These are phyloP conservation scores for Limnephilus rhombicus DNA, from an alignment of 2,888 invertebrate species.

Conservation along the genomic window DNA sequence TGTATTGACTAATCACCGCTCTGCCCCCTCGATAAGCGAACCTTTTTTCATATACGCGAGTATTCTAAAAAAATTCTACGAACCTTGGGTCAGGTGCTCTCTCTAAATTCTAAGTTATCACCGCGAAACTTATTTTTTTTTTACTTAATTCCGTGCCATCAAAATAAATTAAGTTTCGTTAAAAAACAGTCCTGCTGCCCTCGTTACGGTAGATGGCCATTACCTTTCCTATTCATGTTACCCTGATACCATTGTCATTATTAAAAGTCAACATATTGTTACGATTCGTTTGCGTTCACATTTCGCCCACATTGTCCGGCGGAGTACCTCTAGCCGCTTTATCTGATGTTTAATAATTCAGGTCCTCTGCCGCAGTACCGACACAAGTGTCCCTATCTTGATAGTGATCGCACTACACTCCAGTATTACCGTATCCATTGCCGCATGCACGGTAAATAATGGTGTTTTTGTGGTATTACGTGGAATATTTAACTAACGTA, in stretches of 20 bases:
- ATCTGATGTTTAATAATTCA: constrained; percentile 41
- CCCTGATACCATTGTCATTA: neutral
- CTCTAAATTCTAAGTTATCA: no score
- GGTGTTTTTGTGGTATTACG: constrained; percentile 35
- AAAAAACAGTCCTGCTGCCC: neutral
- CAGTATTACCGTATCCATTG: constrained; percentile 22
- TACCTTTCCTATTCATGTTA: neutral
- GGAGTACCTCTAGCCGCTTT: neutral
- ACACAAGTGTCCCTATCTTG: constrained; percentile 25
- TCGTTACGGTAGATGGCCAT: neutral
- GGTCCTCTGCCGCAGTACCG: constrained; percentile 2
- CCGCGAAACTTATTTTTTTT: no score
- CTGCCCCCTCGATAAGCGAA: no score
- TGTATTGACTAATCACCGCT: no score
- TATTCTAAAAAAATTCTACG: no score
- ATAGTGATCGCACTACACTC: constrained; percentile 10
- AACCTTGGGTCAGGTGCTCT: no score
- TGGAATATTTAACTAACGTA: constrained; percentile 45
- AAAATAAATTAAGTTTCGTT: neutral
- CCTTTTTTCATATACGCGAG: no score
- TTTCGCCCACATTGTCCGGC: constrained; percentile 31
- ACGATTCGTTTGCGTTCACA: constrained; percentile 26
- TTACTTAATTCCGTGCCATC: neutral
- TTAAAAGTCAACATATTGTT: neutral
- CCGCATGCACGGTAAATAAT: constrained; percentile 40